Base-by-base conservation (phyloP, 2,888 invertebrate genomes). In the Nomada hirtipes region DNA sequence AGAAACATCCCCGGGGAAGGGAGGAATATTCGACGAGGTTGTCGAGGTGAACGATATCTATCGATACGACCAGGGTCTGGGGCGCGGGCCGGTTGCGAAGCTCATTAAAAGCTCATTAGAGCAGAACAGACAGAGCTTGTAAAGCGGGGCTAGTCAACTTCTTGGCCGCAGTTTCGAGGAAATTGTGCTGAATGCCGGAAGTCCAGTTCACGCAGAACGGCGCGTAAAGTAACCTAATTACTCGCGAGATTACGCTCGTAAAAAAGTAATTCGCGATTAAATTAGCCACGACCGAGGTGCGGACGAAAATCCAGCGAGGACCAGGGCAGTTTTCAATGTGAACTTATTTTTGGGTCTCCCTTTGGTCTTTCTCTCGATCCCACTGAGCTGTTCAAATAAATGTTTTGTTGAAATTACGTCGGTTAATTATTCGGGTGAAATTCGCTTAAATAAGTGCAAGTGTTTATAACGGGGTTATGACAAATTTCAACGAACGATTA, bases 31-130 rank as follows among this genome's bases (percentile, higher is more conserved):
- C 52, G 72, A 64, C 67, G 44, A 83, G 83, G 69, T 84, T 78
- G 87, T 84, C 83, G 82, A 82, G 69, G 61, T 64, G 67, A 64
- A 64, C 77, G 88, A 88, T 84, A 90, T 86, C 76, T 75, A 86
- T 88, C 87, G 81, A 82, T 67, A 65, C 81, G 80, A 86, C 86
- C 79, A 77, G 76, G 2, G 18, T 74, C 67, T 70, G 69, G 29
- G 74, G 79, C 65, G 69, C 61, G 69, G 75, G 83, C 68, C 76
- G 52, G 85, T 82, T 63, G 79, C 70, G 80, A 78, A 87, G 86
- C 89, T 90, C 91, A 88, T 91, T 89, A 91, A 91, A 91, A 91
- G 85, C 91, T 91, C 91, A 89, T 91, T 89, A 91, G 89, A 84
- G 75, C 82, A 76, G 74, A 81, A 68, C 84, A 77, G 63, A 57